Percentiles rank a stretch among this genome's conserved stretches.
These are phyloP conservation scores for Amphipyra berbera DNA, from an alignment of 2,888 invertebrate genomes.

Conservation along the genomic window DNA sequence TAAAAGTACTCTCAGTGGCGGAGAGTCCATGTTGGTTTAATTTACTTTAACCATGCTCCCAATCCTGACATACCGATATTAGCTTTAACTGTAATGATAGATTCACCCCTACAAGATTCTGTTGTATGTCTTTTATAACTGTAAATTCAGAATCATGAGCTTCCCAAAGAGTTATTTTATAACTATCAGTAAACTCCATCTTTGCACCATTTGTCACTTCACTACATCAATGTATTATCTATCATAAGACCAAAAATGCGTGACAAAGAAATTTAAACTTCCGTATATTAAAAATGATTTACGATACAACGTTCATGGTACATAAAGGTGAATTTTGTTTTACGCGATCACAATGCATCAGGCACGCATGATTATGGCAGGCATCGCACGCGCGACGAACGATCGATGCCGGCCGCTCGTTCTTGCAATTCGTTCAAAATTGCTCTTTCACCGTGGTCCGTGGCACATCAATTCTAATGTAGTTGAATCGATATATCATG, in stretches of 20 bases:
- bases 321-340: conserved; percentile 54
- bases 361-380: conserved; percentile 52
- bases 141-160: no score
- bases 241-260: conserved; percentile 27
- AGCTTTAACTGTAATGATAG: no score
- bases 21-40: no score
- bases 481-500: conserved; percentile 53
- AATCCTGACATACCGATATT: no score
- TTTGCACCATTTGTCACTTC: conserved; percentile 1
- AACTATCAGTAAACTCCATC: conserved; percentile 8
- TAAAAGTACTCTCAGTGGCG: no score
- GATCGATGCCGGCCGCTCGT: conserved; percentile 35
- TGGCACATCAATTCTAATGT: conserved; percentile 51
- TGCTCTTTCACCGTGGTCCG: conserved; percentile 53
- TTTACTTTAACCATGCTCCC: no score
- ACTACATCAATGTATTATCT: conserved; percentile 10
- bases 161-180: no score
- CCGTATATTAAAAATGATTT: conserved; percentile 49
- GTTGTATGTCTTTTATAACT: no score
- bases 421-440: conserved; percentile 56
- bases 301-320: conserved; percentile 36
- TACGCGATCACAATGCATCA: conserved; percentile 50
- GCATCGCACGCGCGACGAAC: conserved; percentile 54
- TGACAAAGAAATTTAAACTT: conserved; percentile 41
- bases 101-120: no score